Conservation (phyloP, 2,888 invertebrate genomes). For the Nomada goodeniana region DNA sequence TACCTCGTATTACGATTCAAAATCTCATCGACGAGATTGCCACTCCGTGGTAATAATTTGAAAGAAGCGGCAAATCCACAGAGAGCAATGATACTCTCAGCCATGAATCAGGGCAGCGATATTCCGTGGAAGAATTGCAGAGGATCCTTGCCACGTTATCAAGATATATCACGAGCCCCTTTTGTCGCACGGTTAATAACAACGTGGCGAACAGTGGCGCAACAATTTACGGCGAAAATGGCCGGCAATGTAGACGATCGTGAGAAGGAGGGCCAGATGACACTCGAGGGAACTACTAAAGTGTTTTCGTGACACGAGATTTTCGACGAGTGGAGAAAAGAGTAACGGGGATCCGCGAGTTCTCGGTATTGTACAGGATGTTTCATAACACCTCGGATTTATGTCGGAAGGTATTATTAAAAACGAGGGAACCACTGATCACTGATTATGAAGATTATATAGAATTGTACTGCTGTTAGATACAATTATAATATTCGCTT, state of each 20-base stretch:
- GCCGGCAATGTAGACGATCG: conserved; percentile 53
- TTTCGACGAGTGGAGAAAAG: conserved; percentile 51
- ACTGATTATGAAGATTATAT: no score
- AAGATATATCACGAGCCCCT: conserved; percentile 43
- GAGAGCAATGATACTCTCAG: conserved; percentile 21
- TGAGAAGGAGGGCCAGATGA: conserved; percentile 42
- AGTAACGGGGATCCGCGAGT: conserved; percentile 27
- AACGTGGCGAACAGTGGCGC: conserved; percentile 31
- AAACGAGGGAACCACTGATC: neutral
- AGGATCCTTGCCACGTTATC: conserved; percentile 39
- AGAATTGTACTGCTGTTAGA: no score
- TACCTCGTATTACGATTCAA: neutral
- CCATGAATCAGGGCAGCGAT: conserved; percentile 46
- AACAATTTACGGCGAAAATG: conserved; percentile 59
- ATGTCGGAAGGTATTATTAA: no score
- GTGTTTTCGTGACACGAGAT: conserved; percentile 72
- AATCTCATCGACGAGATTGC: neutral
- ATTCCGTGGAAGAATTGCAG: conserved; percentile 33
- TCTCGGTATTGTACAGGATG: conserved; percentile 29
- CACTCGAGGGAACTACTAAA: conserved; percentile 69
- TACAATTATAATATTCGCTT: no score
- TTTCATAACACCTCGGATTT: conserved; percentile 4
- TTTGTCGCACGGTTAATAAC: conserved; percentile 54
- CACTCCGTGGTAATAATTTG: conserved; percentile 5
- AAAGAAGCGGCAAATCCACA: conserved; percentile 4